These are phyloP conservation scores for Leptinotarsa undecemlineata DNA, from an alignment of 1,140 invertebrate genomes.

Conservation along the genomic window DNA sequence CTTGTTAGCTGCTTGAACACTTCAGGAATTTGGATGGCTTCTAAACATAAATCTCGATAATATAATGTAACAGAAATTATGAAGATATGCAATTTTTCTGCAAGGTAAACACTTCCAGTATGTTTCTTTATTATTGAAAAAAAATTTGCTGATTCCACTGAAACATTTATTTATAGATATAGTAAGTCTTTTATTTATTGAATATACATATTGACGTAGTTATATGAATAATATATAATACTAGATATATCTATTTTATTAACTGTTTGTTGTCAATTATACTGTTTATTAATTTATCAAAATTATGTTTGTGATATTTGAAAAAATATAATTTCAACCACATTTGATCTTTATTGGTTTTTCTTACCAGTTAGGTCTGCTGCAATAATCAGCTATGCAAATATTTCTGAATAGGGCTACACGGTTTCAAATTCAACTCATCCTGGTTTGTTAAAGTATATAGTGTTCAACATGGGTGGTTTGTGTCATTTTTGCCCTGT, in stretches of 20 bases:
- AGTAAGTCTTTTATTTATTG: constrained; percentile 20
- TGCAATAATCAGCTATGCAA: constrained; percentile 78
- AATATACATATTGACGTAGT: constrained; percentile 18
- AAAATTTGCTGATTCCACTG: neutral
- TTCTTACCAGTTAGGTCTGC: neutral
- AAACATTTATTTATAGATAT: too few species aligned
- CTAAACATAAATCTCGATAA: too few species aligned
- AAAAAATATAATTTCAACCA: too few species aligned
- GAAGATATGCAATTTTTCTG: too few species aligned
- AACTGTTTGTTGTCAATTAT: constrained; percentile 26
- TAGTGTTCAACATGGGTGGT: constrained; percentile 70
- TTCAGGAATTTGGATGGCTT: too few species aligned
- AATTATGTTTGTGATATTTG: neutral
- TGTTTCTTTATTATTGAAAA: neutral
- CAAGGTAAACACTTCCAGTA: too few species aligned
- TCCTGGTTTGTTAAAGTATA: constrained; percentile 67
- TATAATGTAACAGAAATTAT: too few species aligned
- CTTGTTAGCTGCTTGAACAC: too few species aligned
- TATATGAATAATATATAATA: constrained; percentile 9
- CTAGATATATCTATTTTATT: constrained; percentile 25
- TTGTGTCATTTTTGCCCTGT: constrained; percentile 64
- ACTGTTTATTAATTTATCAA: constrained; percentile 28
- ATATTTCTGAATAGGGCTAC: constrained; percentile 76
- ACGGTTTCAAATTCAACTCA: constrained; percentile 68
- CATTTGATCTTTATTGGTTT: too few species aligned